Evolutionary conservation across 2,888 invertebrate species (phyloP).

Genomic region (Dichetophora obliterata): DNA sequence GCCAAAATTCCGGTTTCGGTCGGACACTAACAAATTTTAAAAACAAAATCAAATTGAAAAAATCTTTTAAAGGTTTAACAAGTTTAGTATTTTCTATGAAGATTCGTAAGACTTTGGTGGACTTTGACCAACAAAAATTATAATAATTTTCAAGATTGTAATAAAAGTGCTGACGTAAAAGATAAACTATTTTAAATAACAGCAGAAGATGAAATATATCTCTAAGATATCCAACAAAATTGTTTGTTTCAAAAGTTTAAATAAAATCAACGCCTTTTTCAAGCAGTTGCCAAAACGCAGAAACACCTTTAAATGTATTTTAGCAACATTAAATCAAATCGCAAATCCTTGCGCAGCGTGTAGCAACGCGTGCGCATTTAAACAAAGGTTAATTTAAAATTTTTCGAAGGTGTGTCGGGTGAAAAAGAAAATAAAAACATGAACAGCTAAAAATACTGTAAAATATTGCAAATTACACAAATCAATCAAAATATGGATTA

Average conservation of each 20-base stretch:
- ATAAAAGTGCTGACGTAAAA: too few species aligned
- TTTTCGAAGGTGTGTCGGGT: constrained; percentile 4
- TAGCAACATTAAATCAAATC: background rate
- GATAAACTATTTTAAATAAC: too few species aligned
- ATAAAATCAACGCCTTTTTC: background rate
- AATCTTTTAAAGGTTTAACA: too few species aligned
- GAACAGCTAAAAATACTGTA: background rate
- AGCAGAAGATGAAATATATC: too few species aligned
- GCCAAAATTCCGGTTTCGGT: too few species aligned
- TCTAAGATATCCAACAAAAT: too few species aligned
- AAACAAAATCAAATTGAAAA: too few species aligned
- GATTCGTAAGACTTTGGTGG: too few species aligned
- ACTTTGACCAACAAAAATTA: too few species aligned
- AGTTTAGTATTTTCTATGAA: too few species aligned
- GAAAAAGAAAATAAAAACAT: background rate
- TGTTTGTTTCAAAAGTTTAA: background rate
- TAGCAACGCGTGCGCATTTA: constrained; percentile 6
- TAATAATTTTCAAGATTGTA: too few species aligned
- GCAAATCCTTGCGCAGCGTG: constrained; percentile 13
- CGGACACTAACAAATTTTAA: too few species aligned
- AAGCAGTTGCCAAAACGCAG: background rate
- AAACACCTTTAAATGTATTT: constrained; percentile 1
- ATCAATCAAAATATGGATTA: constrained; percentile 38
- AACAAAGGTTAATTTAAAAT: constrained; percentile 8
- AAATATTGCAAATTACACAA: constrained; percentile 25